Conservation (phyloP, 2,888 invertebrate genomes). For the Ennomos fuscantarius region DNA sequence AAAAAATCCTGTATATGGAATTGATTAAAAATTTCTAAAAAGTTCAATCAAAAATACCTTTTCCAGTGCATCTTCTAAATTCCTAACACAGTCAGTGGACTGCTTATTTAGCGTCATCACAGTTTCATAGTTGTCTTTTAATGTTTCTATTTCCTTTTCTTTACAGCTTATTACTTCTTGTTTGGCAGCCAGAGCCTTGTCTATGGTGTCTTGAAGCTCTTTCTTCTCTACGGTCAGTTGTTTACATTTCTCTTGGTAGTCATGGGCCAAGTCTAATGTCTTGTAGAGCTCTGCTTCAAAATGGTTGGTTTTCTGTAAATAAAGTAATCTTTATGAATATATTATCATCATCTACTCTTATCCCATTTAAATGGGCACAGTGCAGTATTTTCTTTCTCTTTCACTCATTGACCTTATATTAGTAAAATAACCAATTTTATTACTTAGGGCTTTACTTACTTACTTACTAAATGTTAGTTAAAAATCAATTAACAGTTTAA, state of each 20-base stretch:
- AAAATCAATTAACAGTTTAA: no score
- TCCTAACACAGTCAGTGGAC: constrained; percentile 85
- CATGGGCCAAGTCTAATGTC: constrained; percentile 88
- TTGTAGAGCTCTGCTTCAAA: constrained; percentile 90
- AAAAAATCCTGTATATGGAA: no score
- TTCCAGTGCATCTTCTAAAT: constrained; percentile 83
- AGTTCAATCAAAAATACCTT: constrained; percentile 65
- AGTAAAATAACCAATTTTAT: no score
- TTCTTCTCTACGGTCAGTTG: constrained; percentile 80
- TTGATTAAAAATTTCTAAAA: no score
- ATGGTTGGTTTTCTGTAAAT: constrained; percentile 79
- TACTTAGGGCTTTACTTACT: no score
- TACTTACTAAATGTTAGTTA: no score
- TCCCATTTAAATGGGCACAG: not conserved
- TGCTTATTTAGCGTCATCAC: constrained; percentile 82
- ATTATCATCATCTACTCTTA: not conserved
- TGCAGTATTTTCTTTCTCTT: no score
- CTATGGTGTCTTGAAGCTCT: constrained; percentile 65
- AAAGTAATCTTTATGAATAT: not conserved
- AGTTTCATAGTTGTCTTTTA: constrained; percentile 81
- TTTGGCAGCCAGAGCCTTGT: constrained; percentile 55
- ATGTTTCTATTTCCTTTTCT: constrained; percentile 68
- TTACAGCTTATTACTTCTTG: constrained; percentile 59
- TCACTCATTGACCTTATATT: no score
- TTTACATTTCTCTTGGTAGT: constrained; percentile 87